A percentile compares a stretch with the other conserved stretches of the same genome.
These are phyloP conservation scores for Drosophila micromelanica DNA, from an alignment of 1,140 invertebrate genomes.

Conservation along the genomic window DNA sequence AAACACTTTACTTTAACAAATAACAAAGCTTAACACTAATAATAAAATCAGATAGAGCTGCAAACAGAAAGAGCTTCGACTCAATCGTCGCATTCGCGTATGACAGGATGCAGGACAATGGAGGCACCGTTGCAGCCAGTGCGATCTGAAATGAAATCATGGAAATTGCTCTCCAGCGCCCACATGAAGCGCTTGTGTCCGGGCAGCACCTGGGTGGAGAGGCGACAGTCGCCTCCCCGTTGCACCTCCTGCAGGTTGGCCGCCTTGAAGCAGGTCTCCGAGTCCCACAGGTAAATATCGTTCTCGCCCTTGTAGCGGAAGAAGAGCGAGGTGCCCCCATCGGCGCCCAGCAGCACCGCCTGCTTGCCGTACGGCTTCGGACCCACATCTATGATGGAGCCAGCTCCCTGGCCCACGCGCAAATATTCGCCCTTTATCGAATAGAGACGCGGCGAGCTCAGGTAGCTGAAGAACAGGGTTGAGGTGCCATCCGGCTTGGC, in stretches of 20 bases:
- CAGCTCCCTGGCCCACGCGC: slow-evolving; percentile 85
- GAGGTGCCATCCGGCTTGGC: slow-evolving; percentile 85
- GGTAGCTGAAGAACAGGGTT: slow-evolving; percentile 87
- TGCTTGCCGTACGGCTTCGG: slow-evolving; percentile 85
- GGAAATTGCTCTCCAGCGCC: slow-evolving; percentile 88
- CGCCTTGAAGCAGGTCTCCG: slow-evolving; percentile 85
- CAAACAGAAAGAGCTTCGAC: not conserved
- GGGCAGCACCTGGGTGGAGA: slow-evolving; percentile 87
- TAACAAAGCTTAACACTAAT: slow-evolving; percentile 60
- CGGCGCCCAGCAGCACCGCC: slow-evolving; percentile 87
- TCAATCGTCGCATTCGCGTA: slow-evolving; percentile 82
- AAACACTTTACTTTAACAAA: slow-evolving; percentile 37
- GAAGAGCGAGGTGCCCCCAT: slow-evolving; percentile 86
- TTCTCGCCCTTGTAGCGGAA: slow-evolving; percentile 87
- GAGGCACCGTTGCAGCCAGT: slow-evolving; percentile 86
- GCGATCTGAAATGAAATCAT: slow-evolving; percentile 86
- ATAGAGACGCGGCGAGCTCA: slow-evolving; percentile 86
- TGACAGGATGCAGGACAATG: slow-evolving; percentile 85
- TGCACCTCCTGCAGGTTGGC: slow-evolving; percentile 87
- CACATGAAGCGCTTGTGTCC: slow-evolving; percentile 87
- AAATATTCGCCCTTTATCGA: slow-evolving; percentile 86
- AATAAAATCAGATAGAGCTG: slow-evolving; percentile 25
- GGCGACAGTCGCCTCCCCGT: slow-evolving; percentile 86
- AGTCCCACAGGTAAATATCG: slow-evolving; percentile 88
- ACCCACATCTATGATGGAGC: slow-evolving; percentile 86